A percentile compares a stretch with the other conserved stretches of the same genome.
Conservation (phyloP, 2,113 vertebrate species). For the Micronycteris hirsuta region DNA sequence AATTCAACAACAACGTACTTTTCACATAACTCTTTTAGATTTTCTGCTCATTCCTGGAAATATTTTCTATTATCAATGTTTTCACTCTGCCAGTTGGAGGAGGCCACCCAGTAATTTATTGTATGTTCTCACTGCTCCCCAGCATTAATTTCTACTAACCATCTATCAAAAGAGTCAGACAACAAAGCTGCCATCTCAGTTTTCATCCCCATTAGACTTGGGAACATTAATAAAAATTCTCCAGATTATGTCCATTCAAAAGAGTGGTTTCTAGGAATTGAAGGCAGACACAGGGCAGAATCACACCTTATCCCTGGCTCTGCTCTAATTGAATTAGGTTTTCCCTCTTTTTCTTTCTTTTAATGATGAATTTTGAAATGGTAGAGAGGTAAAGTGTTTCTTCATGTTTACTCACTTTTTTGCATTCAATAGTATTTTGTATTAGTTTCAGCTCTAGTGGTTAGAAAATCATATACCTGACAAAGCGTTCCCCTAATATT, state of each 20-base stretch:
- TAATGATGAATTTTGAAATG: neutral
- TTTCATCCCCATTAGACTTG: neutral
- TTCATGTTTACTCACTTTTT: neutral
- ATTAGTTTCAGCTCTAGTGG: neutral
- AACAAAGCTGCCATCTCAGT: neutral
- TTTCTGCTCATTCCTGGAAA: constrained; percentile 5
- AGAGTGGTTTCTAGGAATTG: neutral
- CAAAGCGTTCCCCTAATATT: neutral
- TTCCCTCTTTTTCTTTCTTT: neutral
- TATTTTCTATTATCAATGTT: neutral
- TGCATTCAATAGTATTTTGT: neutral
- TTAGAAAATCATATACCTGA: neutral
- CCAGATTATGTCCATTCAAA: neutral
- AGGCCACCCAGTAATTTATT: neutral
- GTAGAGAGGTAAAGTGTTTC: neutral
- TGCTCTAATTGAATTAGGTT: neutral
- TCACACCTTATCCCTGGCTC: neutral
- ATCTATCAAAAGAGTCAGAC: neutral
- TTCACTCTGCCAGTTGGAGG: neutral
- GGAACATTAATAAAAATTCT: neutral
- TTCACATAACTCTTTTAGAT: neutral
- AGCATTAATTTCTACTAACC: neutral
- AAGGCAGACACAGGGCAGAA: neutral
- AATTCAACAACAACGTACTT: neutral
- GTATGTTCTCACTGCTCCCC: neutral